Base-by-base conservation (phyloP, 2,888 invertebrate species). In the Trissonchulus latispiculum region DNA sequence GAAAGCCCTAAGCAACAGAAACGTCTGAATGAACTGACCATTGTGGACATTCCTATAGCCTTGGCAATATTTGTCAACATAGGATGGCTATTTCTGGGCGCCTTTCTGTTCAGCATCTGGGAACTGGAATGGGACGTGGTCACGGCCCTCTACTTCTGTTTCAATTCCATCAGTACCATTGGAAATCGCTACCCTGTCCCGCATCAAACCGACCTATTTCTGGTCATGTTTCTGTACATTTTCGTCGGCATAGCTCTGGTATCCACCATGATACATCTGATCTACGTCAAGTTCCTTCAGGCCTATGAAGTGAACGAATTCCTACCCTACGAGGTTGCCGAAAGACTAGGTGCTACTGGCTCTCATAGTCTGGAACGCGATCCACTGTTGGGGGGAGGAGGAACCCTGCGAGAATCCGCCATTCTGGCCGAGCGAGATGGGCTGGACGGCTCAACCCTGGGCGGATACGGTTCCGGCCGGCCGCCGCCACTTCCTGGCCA, bases 1-100 rank as follows among this genome's bases (percentile, higher is more conserved):
- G 69, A 23, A 3, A 68, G 69, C 35, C 31, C 69, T 2, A 68
- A 68, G 36, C 69, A 33, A n/a, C 29, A 36, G 15, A 68, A 68
- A 36, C 33, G 36, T 15, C n/a, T 68, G 28, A 23, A 68, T n/a
- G 36, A 68, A 36, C 69, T 68, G 36, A 68, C 69, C 28, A 33
- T 68, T 8, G n/a, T 68, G 36, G 69, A 68, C 36, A 68, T 68
- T 68, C 69, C 69, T 15, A 68, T 68, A n/a, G 33, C 36, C n/a
- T 33, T 68, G 33, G 33, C 69, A n/a, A 15, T 68, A n/a, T 68
- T 68, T 68, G 69, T 68, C 3, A 68, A 36, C n/a, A 23, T 68
- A n/a, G 69, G 32, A 2, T 68, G 69, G 69, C 69, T 68, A n/a
- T 68, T 68, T 68, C 36, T 68, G 69, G 69, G 69, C 69, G 69